Evolutionary conservation across 1,140 invertebrate genomes (phyloP), one percentile per base, ranked within the genome.

Genomic region (Papilio dardanus): DNA sequence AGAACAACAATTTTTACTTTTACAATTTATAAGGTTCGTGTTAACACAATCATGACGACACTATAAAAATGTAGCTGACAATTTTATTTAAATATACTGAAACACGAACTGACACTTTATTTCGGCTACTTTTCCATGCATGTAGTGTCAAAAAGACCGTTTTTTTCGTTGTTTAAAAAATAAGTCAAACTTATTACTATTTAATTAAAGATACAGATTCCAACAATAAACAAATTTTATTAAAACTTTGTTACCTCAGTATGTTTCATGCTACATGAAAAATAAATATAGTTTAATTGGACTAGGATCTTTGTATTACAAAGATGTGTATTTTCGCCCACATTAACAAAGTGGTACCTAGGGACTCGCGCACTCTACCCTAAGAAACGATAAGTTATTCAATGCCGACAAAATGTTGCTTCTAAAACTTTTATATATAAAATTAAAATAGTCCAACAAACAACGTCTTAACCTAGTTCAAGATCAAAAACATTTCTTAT

Each of bases 281-380:
- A 54, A 24, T 54, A 54, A 54, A 28, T 24, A 54, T 54, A 54
- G 50, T 54, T 54, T 54, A 54, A 54, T 54, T 54, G 50, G 50
- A 24, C 21, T 19, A 54, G 50, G 19, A 24, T 21, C 50, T 21
- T 54, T 54, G 50, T 3, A 21, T 54, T 8, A 54, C 50, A 54
- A 54, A 54, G 50, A 54, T 3, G 21, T 54, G 19, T 54, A 28
- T 54, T 28, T 54, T 54, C 50, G n/a, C 16, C 5, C 16, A 54
- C 50, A 54, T 54, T 54, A 54, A 54, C 50, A 24, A 24, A 8
- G 24, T 24, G 21, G 21, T 7, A 54, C 50, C 50, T 54, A 54
- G 21, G 8, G 50, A 54, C 21, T 12, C 21, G 50, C 50, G 19
- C 16, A 54, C 21, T 19, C 50, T 24, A 24, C 50, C 21, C 19